phyloP scores from a whole-genome alignment of 2,113 vertebrate species.

The Rhineura floridana region DNA sequence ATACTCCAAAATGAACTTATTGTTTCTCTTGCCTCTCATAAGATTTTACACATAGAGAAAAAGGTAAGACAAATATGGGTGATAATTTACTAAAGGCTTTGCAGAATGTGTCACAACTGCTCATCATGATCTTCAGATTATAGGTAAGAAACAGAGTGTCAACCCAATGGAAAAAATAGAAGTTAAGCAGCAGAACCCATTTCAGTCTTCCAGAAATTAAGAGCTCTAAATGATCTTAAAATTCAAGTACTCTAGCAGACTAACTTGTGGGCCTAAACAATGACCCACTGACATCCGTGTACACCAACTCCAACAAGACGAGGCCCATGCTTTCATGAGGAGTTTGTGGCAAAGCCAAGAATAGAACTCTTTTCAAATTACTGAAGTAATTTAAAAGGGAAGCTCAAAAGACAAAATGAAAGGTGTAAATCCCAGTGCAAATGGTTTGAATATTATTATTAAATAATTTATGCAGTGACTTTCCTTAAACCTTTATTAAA shows the following conservation, averaged over 20 bases:
- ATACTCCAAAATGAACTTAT: neutral
- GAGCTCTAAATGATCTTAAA: neutral
- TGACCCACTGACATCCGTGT: neutral
- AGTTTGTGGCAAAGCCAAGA: neutral
- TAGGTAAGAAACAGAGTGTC: neutral
- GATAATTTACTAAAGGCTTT: neutral
- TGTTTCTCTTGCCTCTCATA: neutral
- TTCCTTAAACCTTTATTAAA: neutral
- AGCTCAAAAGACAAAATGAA: neutral
- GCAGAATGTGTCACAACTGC: neutral
- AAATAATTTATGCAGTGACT: neutral
- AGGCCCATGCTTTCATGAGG: neutral
- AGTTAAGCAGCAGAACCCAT: neutral
- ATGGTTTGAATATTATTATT: neutral
- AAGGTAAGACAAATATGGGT: neutral
- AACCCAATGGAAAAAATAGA: neutral
- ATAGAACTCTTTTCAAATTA: neutral
- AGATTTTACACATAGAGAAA: neutral
- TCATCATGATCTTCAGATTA: neutral
- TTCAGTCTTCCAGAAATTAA: neutral
- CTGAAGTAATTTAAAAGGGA: neutral
- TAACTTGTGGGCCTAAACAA: neutral
- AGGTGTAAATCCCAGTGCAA: neutral
- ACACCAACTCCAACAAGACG: neutral
- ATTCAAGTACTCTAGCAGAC: neutral